Conservation (phyloP, 2,797 vertebrate species). For the Sebastes nivosus region DNA sequence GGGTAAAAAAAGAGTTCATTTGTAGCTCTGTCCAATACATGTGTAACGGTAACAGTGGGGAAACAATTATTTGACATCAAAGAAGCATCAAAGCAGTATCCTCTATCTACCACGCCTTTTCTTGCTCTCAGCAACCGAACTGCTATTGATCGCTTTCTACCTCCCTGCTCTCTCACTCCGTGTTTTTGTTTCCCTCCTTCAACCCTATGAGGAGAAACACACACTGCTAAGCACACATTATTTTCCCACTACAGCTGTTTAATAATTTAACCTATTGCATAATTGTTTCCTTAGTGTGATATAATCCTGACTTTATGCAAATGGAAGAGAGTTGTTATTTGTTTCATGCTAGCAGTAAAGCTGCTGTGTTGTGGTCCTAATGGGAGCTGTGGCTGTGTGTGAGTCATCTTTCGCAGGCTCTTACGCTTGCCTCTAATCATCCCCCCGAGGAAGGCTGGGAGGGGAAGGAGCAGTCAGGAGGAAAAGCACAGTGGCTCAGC, state of each 20-base stretch:
- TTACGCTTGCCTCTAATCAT: constrained; percentile 40
- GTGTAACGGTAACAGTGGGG: neutral
- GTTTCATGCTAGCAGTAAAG: constrained; percentile 12
- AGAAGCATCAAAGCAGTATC: constrained; percentile 8
- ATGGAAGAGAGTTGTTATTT: constrained; percentile 17
- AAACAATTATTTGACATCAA: constrained; percentile 30
- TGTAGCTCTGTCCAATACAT: neutral
- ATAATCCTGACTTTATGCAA: constrained; percentile 20
- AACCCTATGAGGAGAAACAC: neutral
- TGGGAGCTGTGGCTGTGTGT: constrained; percentile 32
- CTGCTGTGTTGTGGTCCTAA: constrained; percentile 19
- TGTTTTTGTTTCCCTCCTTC: neutral
- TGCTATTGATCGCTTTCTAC: constrained; percentile 15
- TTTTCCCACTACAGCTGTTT: constrained; percentile 19
- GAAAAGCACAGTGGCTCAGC: constrained; percentile 14
- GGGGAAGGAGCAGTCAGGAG: constrained; percentile 9
- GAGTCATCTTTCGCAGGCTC: constrained; percentile 44
- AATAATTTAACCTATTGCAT: constrained; percentile 39
- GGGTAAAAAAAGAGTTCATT: neutral
- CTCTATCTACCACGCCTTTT: neutral
- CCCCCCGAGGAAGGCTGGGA: constrained; percentile 16
- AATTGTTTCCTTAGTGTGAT: constrained; percentile 24
- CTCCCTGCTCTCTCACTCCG: neutral
- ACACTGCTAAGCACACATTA: neutral
- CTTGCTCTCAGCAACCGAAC: constrained; percentile 40